Conservation (phyloP, 1,140 invertebrate genomes). For the Cryptotermes secundus region DNA sequence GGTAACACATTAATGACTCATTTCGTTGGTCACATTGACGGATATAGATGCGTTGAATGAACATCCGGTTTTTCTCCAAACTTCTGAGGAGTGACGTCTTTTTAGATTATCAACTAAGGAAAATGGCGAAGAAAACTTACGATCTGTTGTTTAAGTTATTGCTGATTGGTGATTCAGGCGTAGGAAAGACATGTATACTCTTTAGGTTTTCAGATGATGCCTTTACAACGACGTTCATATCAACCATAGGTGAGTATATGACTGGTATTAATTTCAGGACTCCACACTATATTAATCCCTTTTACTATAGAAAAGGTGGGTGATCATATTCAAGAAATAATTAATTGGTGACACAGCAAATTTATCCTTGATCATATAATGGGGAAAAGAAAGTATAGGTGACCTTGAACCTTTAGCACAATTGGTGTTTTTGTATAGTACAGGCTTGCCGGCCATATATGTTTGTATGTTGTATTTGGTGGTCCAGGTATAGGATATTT, state of each 20-base stretch:
- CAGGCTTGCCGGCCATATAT: background rate
- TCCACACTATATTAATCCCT: background rate
- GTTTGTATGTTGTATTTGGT: too few species aligned
- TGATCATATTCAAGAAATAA: background rate
- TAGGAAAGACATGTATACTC: slow-evolving; percentile 97
- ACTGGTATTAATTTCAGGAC: background rate
- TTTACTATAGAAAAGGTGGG: background rate
- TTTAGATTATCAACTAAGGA: slow-evolving; percentile 30
- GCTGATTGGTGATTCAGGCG: slow-evolving; percentile 96
- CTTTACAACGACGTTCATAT: slow-evolving; percentile 98
- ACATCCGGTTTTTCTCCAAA: slow-evolving; percentile 10
- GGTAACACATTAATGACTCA: too few species aligned
- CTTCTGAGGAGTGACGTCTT: slow-evolving; percentile 32
- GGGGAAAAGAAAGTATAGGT: background rate
- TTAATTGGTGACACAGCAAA: background rate
- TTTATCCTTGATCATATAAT: background rate
- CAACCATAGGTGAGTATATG: slow-evolving; percentile 83
- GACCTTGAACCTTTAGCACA: background rate
- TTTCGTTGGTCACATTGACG: background rate
- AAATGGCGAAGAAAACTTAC: slow-evolving; percentile 95
- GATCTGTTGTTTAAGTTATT: slow-evolving; percentile 97
- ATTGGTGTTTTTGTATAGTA: background rate
- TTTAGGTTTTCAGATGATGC: slow-evolving; percentile 98
- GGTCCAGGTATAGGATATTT: background rate
- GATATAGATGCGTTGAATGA: too few species aligned